These are phyloP conservation scores for Neopelma chrysocephalum DNA, from an alignment of 2,797 vertebrate species.

Conservation along the genomic window DNA sequence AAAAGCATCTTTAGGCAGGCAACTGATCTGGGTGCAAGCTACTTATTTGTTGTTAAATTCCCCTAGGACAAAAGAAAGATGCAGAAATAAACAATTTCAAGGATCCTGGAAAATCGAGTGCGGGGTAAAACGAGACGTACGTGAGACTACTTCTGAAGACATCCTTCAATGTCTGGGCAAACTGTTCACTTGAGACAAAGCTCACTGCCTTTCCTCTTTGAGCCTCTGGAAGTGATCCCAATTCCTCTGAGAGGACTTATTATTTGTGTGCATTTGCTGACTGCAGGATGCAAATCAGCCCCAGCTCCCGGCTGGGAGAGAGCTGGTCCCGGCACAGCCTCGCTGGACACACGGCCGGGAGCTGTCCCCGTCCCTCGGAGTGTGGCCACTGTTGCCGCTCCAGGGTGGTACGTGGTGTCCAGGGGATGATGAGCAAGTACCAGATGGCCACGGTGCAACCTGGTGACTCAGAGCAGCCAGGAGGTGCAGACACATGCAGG, in stretches of 20 bases:
- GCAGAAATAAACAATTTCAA: background rate
- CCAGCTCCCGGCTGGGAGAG: background rate
- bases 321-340: background rate
- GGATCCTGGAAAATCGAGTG: background rate
- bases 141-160: constrained; percentile 24
- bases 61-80: background rate
- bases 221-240: constrained; percentile 10
- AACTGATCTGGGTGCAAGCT: background rate
- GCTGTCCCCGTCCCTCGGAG: rapidly evolving
- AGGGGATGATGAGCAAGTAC: background rate
- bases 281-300: constrained; percentile 24
- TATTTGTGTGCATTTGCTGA: constrained; percentile 22
- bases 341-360: rapidly evolving
- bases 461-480: background rate
- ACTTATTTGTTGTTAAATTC: background rate
- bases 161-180: constrained; percentile 1
- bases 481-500: background rate
- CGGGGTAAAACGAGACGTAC: background rate
- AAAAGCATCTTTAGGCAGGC: background rate
- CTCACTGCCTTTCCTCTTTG: background rate
- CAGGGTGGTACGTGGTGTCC: rapidly evolving
- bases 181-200: background rate
- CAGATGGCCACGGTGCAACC: rapidly evolving
- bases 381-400: background rate
- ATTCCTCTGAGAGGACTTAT: constrained; percentile 20